phyloP scores from a whole-genome alignment of 1,140 invertebrate species.

The Helicoverpa zea region DNA sequence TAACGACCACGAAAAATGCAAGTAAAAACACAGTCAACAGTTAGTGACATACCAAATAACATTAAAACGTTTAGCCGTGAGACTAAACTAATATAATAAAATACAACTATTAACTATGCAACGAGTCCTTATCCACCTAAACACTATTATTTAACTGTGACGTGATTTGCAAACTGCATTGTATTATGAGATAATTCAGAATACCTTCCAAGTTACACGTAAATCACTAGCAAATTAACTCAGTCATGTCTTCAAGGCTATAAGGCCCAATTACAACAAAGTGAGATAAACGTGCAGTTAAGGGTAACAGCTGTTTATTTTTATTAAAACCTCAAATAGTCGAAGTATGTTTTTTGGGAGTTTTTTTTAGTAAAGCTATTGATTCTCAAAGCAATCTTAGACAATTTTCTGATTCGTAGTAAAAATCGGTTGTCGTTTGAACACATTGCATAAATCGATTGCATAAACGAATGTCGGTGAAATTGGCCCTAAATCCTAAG shows the following conservation, averaged over 20 bases:
- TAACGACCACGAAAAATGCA: background rate
- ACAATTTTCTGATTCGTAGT: too few relatives aligned
- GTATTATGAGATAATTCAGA: slow-evolving; percentile 14
- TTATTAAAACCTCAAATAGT: too few relatives aligned
- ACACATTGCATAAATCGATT: too few relatives aligned
- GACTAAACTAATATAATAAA: background rate
- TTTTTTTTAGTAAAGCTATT: too few relatives aligned
- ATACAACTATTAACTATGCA: background rate
- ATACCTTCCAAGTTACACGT: background rate
- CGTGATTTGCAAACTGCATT: slow-evolving; percentile 11
- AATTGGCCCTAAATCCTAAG: background rate
- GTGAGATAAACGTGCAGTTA: too few relatives aligned
- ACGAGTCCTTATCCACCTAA: background rate
- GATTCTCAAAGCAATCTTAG: too few relatives aligned
- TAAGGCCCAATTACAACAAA: too few relatives aligned
- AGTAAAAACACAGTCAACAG: background rate
- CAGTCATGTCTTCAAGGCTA: background rate
- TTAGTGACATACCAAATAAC: background rate
- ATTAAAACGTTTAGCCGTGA: background rate
- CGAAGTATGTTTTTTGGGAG: too few relatives aligned
- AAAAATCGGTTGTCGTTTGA: too few relatives aligned
- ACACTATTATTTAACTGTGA: slow-evolving; percentile 16
- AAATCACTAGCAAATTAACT: slow-evolving; percentile 30
- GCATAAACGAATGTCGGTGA: too few relatives aligned
- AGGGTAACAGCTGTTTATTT: too few relatives aligned